These are phyloP conservation scores for Arrhamphus sclerolepis DNA, from an alignment of 2,797 vertebrate species.

Conservation along the genomic window DNA sequence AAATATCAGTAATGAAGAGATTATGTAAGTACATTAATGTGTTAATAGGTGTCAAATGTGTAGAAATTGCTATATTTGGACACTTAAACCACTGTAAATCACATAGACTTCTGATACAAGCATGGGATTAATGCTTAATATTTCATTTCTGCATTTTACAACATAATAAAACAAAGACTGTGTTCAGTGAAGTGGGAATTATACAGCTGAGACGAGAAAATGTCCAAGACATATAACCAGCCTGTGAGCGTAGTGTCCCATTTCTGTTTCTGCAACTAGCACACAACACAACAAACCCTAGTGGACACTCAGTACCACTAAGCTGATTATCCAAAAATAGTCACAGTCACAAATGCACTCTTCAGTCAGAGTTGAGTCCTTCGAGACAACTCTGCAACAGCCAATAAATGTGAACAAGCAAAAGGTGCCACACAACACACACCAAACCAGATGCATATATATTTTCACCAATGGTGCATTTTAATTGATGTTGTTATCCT, in stretches of 20 bases:
- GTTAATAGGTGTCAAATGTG: neutral
- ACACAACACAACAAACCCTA: constrained; percentile 53
- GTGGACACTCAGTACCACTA: constrained; percentile 53
- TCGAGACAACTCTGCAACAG: constrained; percentile 40
- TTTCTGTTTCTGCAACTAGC: constrained; percentile 25
- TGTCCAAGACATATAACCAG: constrained; percentile 7
- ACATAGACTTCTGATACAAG: constrained; percentile 13
- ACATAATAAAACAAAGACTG: neutral
- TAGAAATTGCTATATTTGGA: constrained; percentile 20
- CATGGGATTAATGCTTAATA: constrained; percentile 10
- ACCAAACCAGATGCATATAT: constrained; percentile 17
- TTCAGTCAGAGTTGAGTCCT: constrained; percentile 55
- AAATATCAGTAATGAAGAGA: neutral
- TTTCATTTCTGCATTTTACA: constrained; percentile 19
- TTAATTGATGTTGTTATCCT: neutral
- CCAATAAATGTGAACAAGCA: constrained; percentile 20
- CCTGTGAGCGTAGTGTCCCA: constrained; percentile 5
- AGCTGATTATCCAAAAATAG: constrained; percentile 75
- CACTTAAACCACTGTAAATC: constrained; percentile 8
- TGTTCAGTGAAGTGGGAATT: constrained; percentile 9
- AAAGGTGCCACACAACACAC: constrained; percentile 20
- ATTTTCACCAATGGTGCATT: constrained; percentile 13
- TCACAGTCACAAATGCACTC: constrained; percentile 45
- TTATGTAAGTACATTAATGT: constrained; percentile 22
- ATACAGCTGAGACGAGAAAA: constrained; percentile 15